Conservation (phyloP, 2,888 invertebrate genomes). For the Scaptomyza tumidula region DNA sequence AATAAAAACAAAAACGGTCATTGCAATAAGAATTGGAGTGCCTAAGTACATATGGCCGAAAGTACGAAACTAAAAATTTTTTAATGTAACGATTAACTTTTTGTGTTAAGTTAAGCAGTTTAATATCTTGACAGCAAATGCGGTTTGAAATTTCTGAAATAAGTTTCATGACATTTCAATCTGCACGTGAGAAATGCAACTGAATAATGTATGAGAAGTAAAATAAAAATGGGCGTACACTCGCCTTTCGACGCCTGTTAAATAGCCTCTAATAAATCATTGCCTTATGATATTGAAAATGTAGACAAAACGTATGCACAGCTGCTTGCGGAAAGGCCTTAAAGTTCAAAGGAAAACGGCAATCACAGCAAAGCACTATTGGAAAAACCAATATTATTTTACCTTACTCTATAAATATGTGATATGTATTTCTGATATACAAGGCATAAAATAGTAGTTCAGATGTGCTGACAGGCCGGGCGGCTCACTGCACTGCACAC, state of each 20-base stretch:
- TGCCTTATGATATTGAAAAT: conserved; percentile 41
- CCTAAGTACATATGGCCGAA: too few species aligned
- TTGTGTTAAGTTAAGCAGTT: too few species aligned
- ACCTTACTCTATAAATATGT: conserved; percentile 3
- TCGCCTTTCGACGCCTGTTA: conserved; percentile 35
- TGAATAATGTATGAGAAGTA: not conserved
- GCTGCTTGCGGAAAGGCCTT: conserved; percentile 43
- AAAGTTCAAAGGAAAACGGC: conserved; percentile 64
- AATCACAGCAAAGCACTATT: conserved; percentile 58
- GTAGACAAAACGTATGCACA: conserved; percentile 28
- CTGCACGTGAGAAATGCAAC: conserved; percentile 12
- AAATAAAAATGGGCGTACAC: conserved; percentile 25
- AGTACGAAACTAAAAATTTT: too few species aligned
- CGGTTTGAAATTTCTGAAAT: too few species aligned
- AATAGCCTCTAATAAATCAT: conserved; percentile 66
- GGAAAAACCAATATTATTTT: conserved; percentile 51
- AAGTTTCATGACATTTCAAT: conserved; percentile 30
- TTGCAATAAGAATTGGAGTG: not conserved
- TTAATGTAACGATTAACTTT: too few species aligned
- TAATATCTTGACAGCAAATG: too few species aligned
- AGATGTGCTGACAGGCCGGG: conserved; percentile 62
- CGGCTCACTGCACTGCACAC: conserved; percentile 20
- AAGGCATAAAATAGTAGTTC: conserved; percentile 53
- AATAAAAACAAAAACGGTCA: conserved; percentile 3
- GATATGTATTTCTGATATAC: conserved; percentile 33